These are phyloP conservation scores for Sinodicranocentrus sp. DNA, from an alignment of 2,888 invertebrate genomes.

Conservation along the genomic window DNA sequence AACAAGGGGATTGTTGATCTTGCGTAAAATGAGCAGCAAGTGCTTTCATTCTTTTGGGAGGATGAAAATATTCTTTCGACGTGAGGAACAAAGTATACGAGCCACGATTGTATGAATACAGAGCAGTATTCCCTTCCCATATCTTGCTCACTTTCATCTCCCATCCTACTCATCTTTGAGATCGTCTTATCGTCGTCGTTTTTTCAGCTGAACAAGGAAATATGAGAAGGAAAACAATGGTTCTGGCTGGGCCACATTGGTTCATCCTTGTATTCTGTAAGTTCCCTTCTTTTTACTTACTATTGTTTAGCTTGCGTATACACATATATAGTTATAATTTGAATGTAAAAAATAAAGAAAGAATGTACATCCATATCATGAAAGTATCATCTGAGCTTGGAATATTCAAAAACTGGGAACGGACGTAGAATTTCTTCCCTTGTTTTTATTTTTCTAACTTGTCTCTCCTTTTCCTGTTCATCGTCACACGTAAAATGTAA, in stretches of 20 bases:
- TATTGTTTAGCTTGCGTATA: no score
- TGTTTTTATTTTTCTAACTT: background rate
- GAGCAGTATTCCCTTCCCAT: conserved; percentile 14
- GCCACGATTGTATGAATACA: conserved; percentile 23
- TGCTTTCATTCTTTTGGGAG: conserved; percentile 47
- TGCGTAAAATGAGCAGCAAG: conserved; percentile 60
- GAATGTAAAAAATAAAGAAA: no score
- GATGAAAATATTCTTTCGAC: background rate
- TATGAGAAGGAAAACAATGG: conserved; percentile 76
- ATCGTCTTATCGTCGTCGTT: conserved; percentile 40
- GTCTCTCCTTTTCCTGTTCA: background rate
- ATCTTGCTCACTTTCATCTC: conserved; percentile 22
- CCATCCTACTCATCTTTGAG: conserved; percentile 36
- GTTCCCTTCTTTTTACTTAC: conserved; percentile 46
- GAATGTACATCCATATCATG: background rate
- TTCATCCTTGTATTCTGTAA: conserved; percentile 76
- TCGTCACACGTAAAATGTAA: background rate
- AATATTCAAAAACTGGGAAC: no score
- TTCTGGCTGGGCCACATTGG: conserved; percentile 75
- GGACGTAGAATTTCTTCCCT: background rate
- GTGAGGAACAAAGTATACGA: conserved; percentile 15
- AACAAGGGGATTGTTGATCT: conserved; percentile 47
- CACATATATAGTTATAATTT: no score
- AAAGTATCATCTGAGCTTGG: no score
- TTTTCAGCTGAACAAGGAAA: conserved; percentile 44